phyloP scores from a whole-genome alignment of 2,113 vertebrate species.

The Platichthys stellatus region DNA sequence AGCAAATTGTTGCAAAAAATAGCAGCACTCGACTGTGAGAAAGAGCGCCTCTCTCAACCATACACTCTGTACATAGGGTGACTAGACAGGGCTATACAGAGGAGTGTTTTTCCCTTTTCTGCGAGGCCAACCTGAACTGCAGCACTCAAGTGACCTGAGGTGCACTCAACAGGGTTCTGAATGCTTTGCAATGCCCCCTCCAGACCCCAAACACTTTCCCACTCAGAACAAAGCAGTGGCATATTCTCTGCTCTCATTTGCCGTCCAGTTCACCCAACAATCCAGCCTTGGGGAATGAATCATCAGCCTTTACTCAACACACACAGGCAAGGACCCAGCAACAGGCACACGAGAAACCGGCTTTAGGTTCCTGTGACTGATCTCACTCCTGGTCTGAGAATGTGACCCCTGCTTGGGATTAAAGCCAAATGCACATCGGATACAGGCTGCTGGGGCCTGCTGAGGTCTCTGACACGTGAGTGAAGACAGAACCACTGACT shows the following conservation, averaged over 20 bases:
- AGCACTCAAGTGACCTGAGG: slow-evolving; percentile 23
- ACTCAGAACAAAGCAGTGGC: slow-evolving; percentile 36
- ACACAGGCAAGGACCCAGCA: slow-evolving; percentile 18
- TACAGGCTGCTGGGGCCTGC: slow-evolving; percentile 19
- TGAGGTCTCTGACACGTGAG: slow-evolving; percentile 19
- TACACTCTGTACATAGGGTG: background rate
- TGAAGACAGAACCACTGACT: slow-evolving; percentile 26
- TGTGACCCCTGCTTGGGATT: slow-evolving; percentile 51
- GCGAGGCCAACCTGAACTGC: slow-evolving; percentile 21
- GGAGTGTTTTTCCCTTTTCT: slow-evolving; percentile 28
- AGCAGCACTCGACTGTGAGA: background rate
- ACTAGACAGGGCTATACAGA: slow-evolving; percentile 19
- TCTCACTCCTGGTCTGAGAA: slow-evolving; percentile 52
- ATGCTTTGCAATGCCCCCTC: background rate
- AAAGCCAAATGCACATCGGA: slow-evolving; percentile 42
- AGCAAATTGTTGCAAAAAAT: background rate
- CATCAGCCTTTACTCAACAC: slow-evolving; percentile 53
- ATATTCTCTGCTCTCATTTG: slow-evolving; percentile 34
- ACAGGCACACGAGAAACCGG: slow-evolving; percentile 28
- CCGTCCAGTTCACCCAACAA: slow-evolving; percentile 18
- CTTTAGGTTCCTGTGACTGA: slow-evolving; percentile 36
- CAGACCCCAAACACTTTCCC: slow-evolving; percentile 4
- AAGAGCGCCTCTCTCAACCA: background rate
- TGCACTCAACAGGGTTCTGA: slow-evolving; percentile 8
- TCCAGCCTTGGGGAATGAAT: slow-evolving; percentile 50